A percentile compares a stretch with the other conserved stretches of the same genome.
phyloP scores from a whole-genome alignment of 1,140 invertebrate genomes.

The Hylyphantes graminicola region DNA sequence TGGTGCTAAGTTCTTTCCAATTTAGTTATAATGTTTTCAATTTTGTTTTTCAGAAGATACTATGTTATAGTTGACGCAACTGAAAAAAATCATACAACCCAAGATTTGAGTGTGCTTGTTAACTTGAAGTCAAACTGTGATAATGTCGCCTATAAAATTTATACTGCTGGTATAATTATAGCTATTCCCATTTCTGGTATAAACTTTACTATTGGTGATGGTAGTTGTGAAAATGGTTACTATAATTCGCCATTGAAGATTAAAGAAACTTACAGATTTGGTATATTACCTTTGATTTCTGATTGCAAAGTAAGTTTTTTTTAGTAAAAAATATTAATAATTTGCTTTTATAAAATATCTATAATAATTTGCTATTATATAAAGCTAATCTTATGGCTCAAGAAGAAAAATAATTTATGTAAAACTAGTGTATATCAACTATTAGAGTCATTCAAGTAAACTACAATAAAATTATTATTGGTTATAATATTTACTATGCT shows the following conservation, averaged over 20 bases:
- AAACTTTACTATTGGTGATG: slow-evolving; percentile 32
- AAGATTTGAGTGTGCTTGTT: not conserved
- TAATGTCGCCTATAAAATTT: not conserved
- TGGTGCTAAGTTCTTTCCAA: too few relatives aligned
- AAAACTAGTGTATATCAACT: too few relatives aligned
- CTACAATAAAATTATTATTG: too few relatives aligned
- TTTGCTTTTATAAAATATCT: too few relatives aligned
- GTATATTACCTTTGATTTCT: not conserved
- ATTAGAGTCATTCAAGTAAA: too few relatives aligned
- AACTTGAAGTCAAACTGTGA: not conserved
- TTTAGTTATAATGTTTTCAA: too few relatives aligned
- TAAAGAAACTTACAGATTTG: slow-evolving; percentile 22
- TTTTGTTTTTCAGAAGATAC: too few relatives aligned
- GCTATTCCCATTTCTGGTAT: slow-evolving; percentile 3
- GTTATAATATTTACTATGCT: too few relatives aligned
- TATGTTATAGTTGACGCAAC: not conserved
- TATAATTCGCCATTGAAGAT: slow-evolving; percentile 31
- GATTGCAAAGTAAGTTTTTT: not conserved
- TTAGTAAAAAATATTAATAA: too few relatives aligned
- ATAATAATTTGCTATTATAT: too few relatives aligned
- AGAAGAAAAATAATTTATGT: too few relatives aligned
- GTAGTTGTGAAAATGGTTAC: slow-evolving; percentile 5
- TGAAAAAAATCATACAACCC: not conserved
- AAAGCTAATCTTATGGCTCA: too few relatives aligned
- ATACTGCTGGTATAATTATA: slow-evolving; percentile 5